These are phyloP conservation scores for Yponomeuta cagnagella DNA, from an alignment of 2,888 invertebrate species.

Conservation along the genomic window DNA sequence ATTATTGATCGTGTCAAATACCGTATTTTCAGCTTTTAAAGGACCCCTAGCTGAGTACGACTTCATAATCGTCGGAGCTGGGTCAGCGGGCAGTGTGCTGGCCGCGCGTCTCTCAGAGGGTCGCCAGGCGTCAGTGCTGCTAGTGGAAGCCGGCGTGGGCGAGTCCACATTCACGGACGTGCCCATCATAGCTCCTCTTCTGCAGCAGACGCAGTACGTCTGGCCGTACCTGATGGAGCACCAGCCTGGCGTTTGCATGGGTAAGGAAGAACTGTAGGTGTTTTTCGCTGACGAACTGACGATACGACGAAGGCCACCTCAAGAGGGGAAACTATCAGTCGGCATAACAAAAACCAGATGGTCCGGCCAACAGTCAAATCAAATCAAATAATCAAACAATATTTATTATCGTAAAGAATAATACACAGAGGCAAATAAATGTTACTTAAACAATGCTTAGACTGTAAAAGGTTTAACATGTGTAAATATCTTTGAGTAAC, in stretches of 20 bases:
- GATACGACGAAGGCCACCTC: not conserved
- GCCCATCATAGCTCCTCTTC: constrained; percentile 57
- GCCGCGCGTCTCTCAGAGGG: constrained; percentile 66
- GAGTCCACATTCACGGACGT: constrained; percentile 60
- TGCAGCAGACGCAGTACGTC: constrained; percentile 59
- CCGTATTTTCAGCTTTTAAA: constrained; percentile 42
- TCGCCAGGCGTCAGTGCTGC: constrained; percentile 57
- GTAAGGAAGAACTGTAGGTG: constrained; percentile 28
- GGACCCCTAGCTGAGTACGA: constrained; percentile 58
- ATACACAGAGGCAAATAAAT: too few species aligned
- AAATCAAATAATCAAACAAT: too few species aligned
- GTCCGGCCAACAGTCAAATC: not conserved
- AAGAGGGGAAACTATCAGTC: not conserved
- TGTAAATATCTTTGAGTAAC: too few species aligned
- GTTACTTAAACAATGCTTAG: too few species aligned
- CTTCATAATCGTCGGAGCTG: constrained; percentile 72
- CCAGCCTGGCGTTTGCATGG: constrained; percentile 70
- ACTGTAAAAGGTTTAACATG: too few species aligned
- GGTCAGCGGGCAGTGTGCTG: constrained; percentile 72
- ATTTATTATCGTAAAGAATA: too few species aligned
- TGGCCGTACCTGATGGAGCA: constrained; percentile 75
- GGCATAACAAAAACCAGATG: not conserved
- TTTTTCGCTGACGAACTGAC: not conserved
- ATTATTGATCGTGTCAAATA: too few species aligned
- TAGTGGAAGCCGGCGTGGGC: constrained; percentile 67